phyloP scores from a whole-genome alignment of 1,140 invertebrate genomes.

The Anastrepha ludens region DNA sequence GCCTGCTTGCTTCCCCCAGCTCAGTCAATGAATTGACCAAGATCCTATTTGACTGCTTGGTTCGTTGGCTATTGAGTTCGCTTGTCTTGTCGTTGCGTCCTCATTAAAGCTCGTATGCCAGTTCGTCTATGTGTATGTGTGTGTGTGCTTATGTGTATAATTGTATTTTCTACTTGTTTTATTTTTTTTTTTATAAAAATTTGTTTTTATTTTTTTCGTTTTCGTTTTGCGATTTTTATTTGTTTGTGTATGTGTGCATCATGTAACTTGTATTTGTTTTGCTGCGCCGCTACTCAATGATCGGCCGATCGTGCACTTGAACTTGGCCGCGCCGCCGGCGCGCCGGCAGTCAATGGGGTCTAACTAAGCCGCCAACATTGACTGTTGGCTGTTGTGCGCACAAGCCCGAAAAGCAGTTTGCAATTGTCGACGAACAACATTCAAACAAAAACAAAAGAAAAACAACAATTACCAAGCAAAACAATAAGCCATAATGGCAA shows the following conservation, averaged over 20 bases:
- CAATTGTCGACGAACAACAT: background rate
- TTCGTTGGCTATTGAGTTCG: background rate
- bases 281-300: constrained; percentile 7
- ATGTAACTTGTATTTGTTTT: constrained; percentile 18
- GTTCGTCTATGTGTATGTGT: background rate
- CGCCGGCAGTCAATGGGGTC: constrained; percentile 48
- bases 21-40: background rate
- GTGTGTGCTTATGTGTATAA: background rate
- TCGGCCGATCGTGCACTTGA: constrained; percentile 45
- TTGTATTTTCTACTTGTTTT: constrained; percentile 33
- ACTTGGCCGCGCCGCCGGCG: constrained; percentile 44
- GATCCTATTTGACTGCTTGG: background rate
- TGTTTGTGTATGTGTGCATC: background rate
- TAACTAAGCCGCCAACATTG: constrained; percentile 43
- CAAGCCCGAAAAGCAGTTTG: background rate
- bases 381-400: background rate
- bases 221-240: background rate
- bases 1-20: background rate
- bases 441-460: background rate
- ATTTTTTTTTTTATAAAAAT: background rate
- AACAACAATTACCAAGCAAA: constrained; percentile 42
- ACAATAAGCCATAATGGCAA: constrained; percentile 51
- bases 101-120: background rate
- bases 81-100: constrained; percentile 30
- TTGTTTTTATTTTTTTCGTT: constrained; percentile 17